phyloP scores from a whole-genome alignment of 92 coral and sea anemone genomes.

The Epizoanthus scotinus region DNA sequence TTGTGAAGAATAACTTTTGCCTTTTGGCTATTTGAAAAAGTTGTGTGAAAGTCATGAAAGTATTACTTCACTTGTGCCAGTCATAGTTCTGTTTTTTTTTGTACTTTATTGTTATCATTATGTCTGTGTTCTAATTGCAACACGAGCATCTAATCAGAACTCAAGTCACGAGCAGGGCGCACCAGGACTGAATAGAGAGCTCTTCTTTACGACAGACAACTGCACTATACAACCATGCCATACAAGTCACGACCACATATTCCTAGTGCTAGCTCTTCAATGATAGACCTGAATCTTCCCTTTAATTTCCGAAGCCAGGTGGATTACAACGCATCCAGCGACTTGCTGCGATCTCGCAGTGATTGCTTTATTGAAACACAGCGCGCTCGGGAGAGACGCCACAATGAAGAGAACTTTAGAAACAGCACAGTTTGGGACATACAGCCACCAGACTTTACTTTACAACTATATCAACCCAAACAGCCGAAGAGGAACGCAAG shows the following conservation, averaged over 20 bases:
- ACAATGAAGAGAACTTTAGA: constrained; percentile 17
- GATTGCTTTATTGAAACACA: constrained; percentile 80
- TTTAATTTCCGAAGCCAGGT: constrained; percentile 66
- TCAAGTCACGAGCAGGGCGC: too few species aligned
- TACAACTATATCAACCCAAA: constrained; percentile 80
- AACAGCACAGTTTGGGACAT: constrained; percentile 74
- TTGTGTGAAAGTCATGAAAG: too few species aligned
- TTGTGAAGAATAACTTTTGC: neutral
- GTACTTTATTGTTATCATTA: neutral
- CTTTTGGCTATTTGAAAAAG: too few species aligned
- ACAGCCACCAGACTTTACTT: constrained; percentile 81
- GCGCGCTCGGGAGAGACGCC: constrained; percentile 55
- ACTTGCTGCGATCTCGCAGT: constrained; percentile 91
- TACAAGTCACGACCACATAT: constrained; percentile 51
- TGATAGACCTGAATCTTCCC: constrained; percentile 41
- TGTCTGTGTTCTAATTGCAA: constrained; percentile 1
- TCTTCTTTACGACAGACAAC: neutral
- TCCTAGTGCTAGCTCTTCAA: constrained; percentile 52
- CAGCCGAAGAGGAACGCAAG: constrained; percentile 69
- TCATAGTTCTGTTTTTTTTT: neutral
- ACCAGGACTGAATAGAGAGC: neutral
- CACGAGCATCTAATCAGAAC: neutral
- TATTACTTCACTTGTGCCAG: too few species aligned
- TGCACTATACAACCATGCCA: constrained; percentile 48
- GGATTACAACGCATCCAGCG: constrained; percentile 75